These are phyloP conservation scores for Naso thynnoides DNA, from an alignment of 2,797 vertebrate species.

Conservation along the genomic window DNA sequence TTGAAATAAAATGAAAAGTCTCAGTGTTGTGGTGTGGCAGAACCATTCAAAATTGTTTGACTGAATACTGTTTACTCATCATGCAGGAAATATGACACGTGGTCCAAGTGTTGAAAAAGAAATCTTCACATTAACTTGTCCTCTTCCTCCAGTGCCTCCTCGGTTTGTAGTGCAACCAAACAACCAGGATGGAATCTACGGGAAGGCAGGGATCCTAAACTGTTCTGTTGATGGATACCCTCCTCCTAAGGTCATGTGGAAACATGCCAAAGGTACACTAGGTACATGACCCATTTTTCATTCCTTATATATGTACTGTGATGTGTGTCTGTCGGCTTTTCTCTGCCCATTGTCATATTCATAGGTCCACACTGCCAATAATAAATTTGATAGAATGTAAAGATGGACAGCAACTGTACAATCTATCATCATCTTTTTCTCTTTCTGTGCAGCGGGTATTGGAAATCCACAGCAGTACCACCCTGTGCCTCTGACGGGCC, in stretches of 20 bases:
- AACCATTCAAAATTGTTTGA: slow-evolving; percentile 2
- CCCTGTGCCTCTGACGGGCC: slow-evolving; percentile 95
- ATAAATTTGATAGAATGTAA: slow-evolving; percentile 14
- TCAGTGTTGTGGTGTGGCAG: too few relatives aligned
- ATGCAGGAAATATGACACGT: background rate
- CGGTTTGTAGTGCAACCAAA: slow-evolving; percentile 98
- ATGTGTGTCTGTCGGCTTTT: slow-evolving; percentile 22
- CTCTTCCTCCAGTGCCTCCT: slow-evolving; percentile 88
- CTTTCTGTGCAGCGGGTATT: slow-evolving; percentile 82
- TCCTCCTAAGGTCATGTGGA: slow-evolving; percentile 99
- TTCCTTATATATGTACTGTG: slow-evolving; percentile 18
- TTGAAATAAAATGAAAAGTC: slow-evolving; percentile 2
- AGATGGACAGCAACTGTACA: background rate
- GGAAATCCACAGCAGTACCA: slow-evolving; percentile 99
- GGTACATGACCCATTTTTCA: slow-evolving; percentile 57
- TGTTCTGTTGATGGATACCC: slow-evolving; percentile 98
- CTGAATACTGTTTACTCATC: background rate
- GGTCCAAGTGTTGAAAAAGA: background rate
- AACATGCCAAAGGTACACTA: slow-evolving; percentile 93
- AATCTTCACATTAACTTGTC: background rate
- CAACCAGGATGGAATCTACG: slow-evolving; percentile 98
- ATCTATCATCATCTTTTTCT: slow-evolving; percentile 23
- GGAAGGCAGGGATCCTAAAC: slow-evolving; percentile 96
- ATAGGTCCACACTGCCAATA: slow-evolving; percentile 1
- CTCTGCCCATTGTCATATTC: slow-evolving; percentile 7